Evolutionary conservation across 2,888 invertebrate species (phyloP).

Genomic region (Tenthredo amoena): DNA sequence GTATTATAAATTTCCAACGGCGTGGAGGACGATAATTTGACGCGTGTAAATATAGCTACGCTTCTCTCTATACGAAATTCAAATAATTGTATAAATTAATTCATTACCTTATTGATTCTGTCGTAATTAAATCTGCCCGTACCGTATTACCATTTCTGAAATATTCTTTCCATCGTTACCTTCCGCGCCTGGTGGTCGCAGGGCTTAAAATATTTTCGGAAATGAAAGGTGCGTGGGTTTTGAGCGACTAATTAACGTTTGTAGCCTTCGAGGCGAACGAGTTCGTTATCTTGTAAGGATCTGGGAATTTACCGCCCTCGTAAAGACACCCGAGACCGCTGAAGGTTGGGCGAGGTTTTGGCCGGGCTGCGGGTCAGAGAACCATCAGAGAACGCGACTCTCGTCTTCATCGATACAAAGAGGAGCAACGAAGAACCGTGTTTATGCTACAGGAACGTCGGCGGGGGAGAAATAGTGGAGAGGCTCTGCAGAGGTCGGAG

Average conservation of each 20-base stretch:
- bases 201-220: not conserved
- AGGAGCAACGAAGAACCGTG: slow-evolving; percentile 9
- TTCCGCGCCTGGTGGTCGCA: not conserved
- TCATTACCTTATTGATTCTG: not conserved
- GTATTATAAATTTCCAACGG: slow-evolving; percentile 5
- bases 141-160: not conserved
- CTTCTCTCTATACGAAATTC: not conserved
- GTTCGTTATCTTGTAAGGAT: slow-evolving; percentile 37
- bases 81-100: slow-evolving; percentile 6
- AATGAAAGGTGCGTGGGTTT: slow-evolving; percentile 31
- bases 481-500: slow-evolving; percentile 19
- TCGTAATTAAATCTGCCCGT: not conserved
- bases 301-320: slow-evolving; percentile 39
- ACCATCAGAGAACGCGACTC: slow-evolving; percentile 18
- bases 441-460: slow-evolving; percentile 5
- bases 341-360: slow-evolving; percentile 17
- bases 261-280: slow-evolving; percentile 31
- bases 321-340: slow-evolving; percentile 35
- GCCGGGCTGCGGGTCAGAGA: not conserved
- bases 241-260: slow-evolving; percentile 36
- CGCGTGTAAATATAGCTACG: not conserved
- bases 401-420: slow-evolving; percentile 49
- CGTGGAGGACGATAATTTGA: not conserved
- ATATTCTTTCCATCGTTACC: not conserved
- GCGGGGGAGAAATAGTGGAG: not conserved